phyloP scores from a whole-genome alignment of 2,113 vertebrate genomes.

The Emydocephalus ijimae region DNA sequence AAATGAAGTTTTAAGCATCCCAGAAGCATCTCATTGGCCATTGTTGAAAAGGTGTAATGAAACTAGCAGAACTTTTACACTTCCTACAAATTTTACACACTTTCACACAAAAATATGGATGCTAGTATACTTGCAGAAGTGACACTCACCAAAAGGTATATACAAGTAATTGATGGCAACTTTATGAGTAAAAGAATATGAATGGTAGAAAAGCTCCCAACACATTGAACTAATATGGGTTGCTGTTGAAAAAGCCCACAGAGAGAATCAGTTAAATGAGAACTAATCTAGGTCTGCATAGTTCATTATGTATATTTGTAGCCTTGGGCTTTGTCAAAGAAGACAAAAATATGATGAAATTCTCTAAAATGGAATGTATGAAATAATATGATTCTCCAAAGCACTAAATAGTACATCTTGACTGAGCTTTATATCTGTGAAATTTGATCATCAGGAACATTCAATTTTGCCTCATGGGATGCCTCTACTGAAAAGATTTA shows the following conservation, averaged over 20 bases:
- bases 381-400: constrained; percentile 48
- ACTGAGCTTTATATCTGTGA: constrained; percentile 14
- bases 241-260: constrained; percentile 38
- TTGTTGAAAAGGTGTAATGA: neutral
- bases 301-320: constrained; percentile 20
- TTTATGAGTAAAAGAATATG: neutral
- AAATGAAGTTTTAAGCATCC: neutral
- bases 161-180: neutral
- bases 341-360: constrained; percentile 31
- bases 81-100: neutral
- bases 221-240: constrained; percentile 38
- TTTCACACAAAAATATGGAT: neutral
- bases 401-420: constrained; percentile 29
- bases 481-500: constrained; percentile 39
- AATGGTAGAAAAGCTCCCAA: constrained; percentile 7
- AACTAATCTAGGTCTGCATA: constrained; percentile 28
- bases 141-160: neutral
- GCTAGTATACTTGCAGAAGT: neutral
- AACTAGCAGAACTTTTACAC: no score
- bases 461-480: constrained; percentile 33
- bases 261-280: constrained; percentile 40
- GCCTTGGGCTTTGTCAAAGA: constrained; percentile 38
- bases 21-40: neutral
- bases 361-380: constrained; percentile 41
- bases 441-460: constrained; percentile 24